Evolutionary conservation across 1,140 invertebrate genomes (phyloP).

Genomic region (Papilio polytes): DNA sequence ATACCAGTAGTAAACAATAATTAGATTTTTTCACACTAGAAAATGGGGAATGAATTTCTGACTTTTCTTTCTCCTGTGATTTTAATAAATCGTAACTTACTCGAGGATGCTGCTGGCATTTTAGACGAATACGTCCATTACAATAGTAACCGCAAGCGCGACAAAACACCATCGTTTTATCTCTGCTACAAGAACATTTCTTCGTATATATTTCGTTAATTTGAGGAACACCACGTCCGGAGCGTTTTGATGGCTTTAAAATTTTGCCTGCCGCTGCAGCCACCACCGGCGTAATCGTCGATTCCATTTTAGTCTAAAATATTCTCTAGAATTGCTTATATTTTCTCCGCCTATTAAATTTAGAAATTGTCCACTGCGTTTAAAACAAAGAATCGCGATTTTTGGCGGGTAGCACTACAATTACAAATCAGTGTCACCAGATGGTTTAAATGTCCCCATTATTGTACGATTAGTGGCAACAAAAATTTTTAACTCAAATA

Average conservation of each 20-base stretch:
- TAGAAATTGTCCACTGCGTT: conserved; percentile 30
- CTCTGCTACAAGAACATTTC: conserved; percentile 69
- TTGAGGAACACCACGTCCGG: conserved; percentile 69
- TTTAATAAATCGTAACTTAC: conserved; percentile 53
- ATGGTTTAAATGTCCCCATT: not conserved
- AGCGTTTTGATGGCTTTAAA: conserved; percentile 53
- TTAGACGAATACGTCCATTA: conserved; percentile 68
- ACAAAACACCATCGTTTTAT: conserved; percentile 74
- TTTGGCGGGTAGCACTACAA: conserved; percentile 36
- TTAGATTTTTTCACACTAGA: not conserved
- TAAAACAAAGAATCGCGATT: conserved; percentile 26
- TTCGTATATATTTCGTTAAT: conserved; percentile 59
- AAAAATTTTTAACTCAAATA: not conserved
- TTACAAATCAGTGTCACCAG: not conserved
- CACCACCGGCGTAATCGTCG: conserved; percentile 60
- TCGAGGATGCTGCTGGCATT: conserved; percentile 67
- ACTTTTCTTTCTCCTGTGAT: not conserved
- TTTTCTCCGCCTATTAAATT: conserved; percentile 21
- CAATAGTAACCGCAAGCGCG: conserved; percentile 75
- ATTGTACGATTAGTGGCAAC: not conserved
- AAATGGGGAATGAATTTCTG: not conserved
- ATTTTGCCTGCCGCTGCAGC: conserved; percentile 62
- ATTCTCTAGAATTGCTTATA: not conserved
- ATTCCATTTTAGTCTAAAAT: conserved; percentile 49
- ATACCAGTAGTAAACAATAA: not conserved